A percentile compares a stretch with the other conserved stretches of the same genome.
phyloP scores from a whole-genome alignment of 2,797 vertebrate genomes.

The Rallus crepitans region DNA sequence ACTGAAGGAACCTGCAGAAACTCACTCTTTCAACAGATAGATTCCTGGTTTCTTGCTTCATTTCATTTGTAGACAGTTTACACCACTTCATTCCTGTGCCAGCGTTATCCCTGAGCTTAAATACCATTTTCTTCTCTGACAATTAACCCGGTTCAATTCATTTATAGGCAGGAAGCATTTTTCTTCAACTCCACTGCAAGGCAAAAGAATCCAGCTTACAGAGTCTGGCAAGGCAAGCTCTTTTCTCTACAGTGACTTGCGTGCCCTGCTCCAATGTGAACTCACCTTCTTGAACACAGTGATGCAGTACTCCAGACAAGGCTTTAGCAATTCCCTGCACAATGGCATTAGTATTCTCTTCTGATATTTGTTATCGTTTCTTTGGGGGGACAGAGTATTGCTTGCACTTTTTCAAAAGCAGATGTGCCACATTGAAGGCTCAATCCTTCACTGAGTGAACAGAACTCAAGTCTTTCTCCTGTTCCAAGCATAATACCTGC shows the following conservation, averaged over 20 bases:
- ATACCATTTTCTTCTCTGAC: background rate
- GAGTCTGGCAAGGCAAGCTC: background rate
- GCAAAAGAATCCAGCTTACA: background rate
- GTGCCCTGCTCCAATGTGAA: background rate
- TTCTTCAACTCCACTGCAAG: slow-evolving; percentile 1
- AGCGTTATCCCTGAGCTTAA: background rate
- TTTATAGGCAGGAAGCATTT: background rate
- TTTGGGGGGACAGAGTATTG: accelerated
- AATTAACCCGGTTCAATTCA: background rate
- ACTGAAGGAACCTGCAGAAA: background rate
- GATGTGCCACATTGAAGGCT: background rate
- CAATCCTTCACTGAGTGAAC: background rate
- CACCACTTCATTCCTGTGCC: background rate
- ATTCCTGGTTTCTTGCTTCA: background rate
- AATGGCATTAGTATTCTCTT: background rate
- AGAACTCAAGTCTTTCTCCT: background rate
- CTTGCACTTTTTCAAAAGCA: background rate
- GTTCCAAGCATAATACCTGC: background rate
- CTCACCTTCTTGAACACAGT: background rate
- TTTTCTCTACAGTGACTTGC: background rate
- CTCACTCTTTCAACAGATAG: background rate
- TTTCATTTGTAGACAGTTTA: background rate
- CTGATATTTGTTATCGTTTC: background rate
- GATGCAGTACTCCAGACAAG: background rate
- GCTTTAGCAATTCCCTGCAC: background rate